Evolutionary conservation across 2,113 vertebrate genomes (phyloP).

Genomic region (Nesospiza acunhae): DNA sequence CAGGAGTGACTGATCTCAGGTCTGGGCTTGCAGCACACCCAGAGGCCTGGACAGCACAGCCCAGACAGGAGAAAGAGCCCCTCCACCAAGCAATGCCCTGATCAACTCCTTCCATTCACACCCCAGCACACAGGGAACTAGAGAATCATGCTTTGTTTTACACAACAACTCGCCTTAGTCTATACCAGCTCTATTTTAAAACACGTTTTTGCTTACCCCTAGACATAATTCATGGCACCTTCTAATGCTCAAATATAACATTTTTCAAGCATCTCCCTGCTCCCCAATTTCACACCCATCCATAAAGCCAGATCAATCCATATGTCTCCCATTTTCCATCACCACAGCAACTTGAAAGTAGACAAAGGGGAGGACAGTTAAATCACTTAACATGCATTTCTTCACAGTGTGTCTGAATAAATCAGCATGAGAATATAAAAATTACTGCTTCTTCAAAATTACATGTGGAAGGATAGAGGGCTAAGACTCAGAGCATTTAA

Average conservation of each 20-base stretch:
- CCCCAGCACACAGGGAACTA: background rate
- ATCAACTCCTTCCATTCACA: background rate
- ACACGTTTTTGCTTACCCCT: background rate
- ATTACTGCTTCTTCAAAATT: background rate
- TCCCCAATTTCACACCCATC: background rate
- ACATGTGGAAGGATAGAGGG: background rate
- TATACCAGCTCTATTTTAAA: background rate
- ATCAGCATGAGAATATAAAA: background rate
- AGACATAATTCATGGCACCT: background rate
- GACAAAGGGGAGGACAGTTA: background rate
- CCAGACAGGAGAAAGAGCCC: background rate
- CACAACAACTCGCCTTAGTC: background rate
- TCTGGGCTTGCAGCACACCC: background rate
- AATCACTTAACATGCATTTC: background rate
- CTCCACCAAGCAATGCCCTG: background rate
- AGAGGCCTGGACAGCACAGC: rapidly evolving
- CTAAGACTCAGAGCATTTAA: background rate
- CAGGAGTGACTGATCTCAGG: background rate
- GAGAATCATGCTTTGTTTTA: background rate
- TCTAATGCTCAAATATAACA: background rate
- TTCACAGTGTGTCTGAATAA: background rate
- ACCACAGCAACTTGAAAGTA: background rate
- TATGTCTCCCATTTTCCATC: background rate
- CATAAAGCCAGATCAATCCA: background rate
- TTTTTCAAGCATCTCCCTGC: background rate